These are phyloP conservation scores for Diadegma fenestrale DNA, from an alignment of 2,888 invertebrate species.

Conservation along the genomic window DNA sequence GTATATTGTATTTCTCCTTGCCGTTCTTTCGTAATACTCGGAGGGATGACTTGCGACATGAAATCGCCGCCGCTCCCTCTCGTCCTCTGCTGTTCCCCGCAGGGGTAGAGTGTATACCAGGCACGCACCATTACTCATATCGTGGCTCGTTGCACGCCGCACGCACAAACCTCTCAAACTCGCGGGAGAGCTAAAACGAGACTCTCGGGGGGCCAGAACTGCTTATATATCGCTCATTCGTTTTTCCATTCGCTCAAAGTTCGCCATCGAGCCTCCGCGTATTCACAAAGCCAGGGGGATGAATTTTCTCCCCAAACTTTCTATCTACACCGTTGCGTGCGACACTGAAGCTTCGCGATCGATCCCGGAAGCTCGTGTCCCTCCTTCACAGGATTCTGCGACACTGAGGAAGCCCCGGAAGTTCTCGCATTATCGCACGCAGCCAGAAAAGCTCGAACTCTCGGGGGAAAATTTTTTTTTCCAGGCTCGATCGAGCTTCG, in stretches of 20 bases:
- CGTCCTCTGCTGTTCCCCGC: conserved; percentile 34
- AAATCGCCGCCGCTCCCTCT: conserved; percentile 76
- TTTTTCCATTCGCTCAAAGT: conserved; percentile 46
- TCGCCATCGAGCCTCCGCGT: conserved; percentile 6
- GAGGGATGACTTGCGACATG: conserved; percentile 83
- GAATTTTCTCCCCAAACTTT: conserved; percentile 24
- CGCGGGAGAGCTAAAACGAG: conserved; percentile 53
- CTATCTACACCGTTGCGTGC: background rate
- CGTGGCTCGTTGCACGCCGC: conserved; percentile 83
- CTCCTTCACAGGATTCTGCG: conserved; percentile 8
- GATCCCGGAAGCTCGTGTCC: conserved; percentile 52
- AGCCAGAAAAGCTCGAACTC: background rate
- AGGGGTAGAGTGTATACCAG: conserved; percentile 75
- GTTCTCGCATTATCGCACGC: background rate
- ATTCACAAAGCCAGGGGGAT: conserved; percentile 14
- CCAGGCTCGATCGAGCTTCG: background rate
- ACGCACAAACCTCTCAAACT: conserved; percentile 71
- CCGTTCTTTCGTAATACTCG: conserved; percentile 79
- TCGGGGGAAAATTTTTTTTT: background rate
- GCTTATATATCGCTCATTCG: conserved; percentile 44
- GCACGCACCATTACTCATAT: conserved; percentile 85
- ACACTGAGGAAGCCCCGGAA: background rate
- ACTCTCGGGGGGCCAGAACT: conserved; percentile 39
- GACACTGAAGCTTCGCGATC: conserved; percentile 35
- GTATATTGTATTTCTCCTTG: conserved; percentile 40